Evolutionary conservation across 1,140 invertebrate genomes (phyloP).

Genomic region (Myzus persicae): DNA sequence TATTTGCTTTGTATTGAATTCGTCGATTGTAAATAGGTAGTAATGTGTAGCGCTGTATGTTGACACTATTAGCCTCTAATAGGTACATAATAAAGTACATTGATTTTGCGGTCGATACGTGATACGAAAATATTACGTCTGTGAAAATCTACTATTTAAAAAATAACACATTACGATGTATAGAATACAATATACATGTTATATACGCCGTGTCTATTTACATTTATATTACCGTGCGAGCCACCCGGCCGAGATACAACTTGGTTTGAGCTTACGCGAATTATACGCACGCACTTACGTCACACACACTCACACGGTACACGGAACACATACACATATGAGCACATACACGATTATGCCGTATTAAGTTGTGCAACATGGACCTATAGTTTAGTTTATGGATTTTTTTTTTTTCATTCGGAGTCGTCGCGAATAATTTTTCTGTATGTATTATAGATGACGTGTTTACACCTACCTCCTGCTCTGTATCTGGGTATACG

Average conservation of each 20-base stretch:
- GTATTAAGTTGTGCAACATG: background rate
- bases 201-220: background rate
- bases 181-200: background rate
- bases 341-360: too few species aligned
- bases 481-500: background rate
- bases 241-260: background rate
- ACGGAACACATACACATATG: too few species aligned
- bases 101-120: background rate
- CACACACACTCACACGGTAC: too few species aligned
- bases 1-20: background rate
- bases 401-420: background rate
- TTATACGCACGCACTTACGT: background rate
- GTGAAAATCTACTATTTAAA: background rate
- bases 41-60: background rate
- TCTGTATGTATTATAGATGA: background rate
- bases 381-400: background rate
- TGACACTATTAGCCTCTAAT: background rate
- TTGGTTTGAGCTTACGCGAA: background rate
- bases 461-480: too few species aligned
- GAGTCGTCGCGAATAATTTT: background rate
- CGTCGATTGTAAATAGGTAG: background rate
- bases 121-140: background rate
- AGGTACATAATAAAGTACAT: background rate
- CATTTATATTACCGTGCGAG: slow-evolving; percentile 17
- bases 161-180: background rate